Percentiles rank a stretch among this genome's conserved stretches.
phyloP scores from a whole-genome alignment of 2,113 vertebrate genomes.

The Tenrec ecaudatus region DNA sequence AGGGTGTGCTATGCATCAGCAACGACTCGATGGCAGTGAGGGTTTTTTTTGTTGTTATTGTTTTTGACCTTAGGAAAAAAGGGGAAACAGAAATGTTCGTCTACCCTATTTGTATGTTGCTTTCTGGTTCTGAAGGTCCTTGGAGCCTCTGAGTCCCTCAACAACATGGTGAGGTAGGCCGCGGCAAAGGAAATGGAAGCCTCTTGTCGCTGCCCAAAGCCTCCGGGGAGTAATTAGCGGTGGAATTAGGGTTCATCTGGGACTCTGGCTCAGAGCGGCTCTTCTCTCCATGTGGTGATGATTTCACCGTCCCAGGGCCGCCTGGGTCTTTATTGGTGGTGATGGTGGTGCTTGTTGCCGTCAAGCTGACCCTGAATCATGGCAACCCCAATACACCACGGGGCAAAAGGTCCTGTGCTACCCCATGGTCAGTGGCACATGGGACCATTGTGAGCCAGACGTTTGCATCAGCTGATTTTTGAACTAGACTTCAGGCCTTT shows the following conservation, averaged over 20 bases:
- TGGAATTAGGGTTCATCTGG: slow-evolving; percentile 54
- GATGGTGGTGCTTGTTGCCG: background rate
- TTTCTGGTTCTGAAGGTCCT: background rate
- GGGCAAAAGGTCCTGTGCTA: background rate
- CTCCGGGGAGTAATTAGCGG: slow-evolving; percentile 48
- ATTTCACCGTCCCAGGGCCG: background rate
- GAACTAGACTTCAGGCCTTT: background rate
- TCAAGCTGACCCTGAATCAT: background rate
- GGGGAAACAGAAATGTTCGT: background rate
- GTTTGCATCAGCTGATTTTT: background rate
- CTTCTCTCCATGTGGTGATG: background rate
- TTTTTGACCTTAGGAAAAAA: background rate
- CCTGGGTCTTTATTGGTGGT: background rate
- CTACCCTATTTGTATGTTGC: background rate
- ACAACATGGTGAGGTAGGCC: background rate
- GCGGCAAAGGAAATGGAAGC: slow-evolving; percentile 48
- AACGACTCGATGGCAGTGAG: too few relatives aligned
- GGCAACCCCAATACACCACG: background rate
- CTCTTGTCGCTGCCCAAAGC: background rate
- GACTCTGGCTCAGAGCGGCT: background rate
- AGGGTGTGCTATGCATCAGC: too few relatives aligned
- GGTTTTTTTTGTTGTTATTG: too few relatives aligned
- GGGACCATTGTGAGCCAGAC: background rate
- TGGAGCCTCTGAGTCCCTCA: slow-evolving; percentile 44
- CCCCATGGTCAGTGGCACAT: background rate